Conservation (phyloP, 2,797 vertebrate species). For the Rhinophrynus dorsalis region DNA sequence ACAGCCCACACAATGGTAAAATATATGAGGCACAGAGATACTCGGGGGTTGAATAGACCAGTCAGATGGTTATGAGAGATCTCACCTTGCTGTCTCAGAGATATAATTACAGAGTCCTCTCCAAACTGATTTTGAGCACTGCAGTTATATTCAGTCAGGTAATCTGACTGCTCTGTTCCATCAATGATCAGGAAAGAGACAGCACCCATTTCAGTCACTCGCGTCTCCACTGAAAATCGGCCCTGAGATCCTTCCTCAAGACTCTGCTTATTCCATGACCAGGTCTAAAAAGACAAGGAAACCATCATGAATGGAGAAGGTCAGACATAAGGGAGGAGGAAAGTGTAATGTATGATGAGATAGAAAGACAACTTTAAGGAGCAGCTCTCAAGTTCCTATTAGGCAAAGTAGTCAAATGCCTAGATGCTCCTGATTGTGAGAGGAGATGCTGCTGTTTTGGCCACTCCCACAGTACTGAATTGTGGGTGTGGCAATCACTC, state of each 20-base stretch:
- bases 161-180: constrained; percentile 79
- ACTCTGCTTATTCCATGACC: constrained; percentile 82
- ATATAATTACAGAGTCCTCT: constrained; percentile 61
- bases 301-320: neutral
- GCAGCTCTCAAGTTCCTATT: no score
- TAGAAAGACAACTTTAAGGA: no score
- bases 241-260: constrained; percentile 78
- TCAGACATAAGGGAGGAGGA: neutral
- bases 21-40: no score
- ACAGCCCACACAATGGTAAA: no score
- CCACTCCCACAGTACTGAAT: no score
- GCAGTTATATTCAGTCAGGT: constrained; percentile 75
- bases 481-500: no score
- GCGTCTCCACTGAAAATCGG: constrained; percentile 84
- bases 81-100: constrained; percentile 70
- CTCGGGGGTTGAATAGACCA: no score
- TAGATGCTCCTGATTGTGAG: no score
- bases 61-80: no score
- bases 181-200: constrained; percentile 83
- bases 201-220: constrained; percentile 73
- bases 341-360: no score
- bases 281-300: constrained; percentile 68
- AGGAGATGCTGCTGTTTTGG: no score
- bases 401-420: no score
- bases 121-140: constrained; percentile 75